Conservation (phyloP, 2,113 vertebrate species). For the Chamaea fasciata region DNA sequence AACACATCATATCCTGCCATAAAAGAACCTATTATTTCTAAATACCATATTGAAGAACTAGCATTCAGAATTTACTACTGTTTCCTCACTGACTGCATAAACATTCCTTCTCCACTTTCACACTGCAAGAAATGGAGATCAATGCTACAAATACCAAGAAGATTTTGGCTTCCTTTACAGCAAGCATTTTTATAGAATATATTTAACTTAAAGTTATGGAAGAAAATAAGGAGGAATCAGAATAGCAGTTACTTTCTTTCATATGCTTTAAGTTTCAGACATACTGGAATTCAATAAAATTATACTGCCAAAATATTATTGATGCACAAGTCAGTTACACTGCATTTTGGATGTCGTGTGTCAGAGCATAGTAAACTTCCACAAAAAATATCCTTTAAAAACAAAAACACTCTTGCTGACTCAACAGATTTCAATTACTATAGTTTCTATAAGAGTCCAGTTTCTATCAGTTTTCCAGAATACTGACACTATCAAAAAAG, state of each 20-base stretch:
- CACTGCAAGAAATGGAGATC: background rate
- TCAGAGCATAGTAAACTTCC: background rate
- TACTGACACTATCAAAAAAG: background rate
- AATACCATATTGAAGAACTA: background rate
- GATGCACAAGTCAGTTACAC: background rate
- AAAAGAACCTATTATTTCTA: background rate
- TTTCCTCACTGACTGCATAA: conserved; percentile 9
- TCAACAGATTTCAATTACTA: background rate
- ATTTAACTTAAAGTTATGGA: conserved; percentile 9
- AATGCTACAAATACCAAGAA: background rate
- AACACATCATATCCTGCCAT: background rate
- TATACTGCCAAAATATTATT: conserved; percentile 1
- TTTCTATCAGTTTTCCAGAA: background rate
- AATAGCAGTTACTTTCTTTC: background rate
- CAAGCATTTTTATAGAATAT: conserved; percentile 2
- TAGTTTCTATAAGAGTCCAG: background rate
- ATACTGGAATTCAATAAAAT: conserved; percentile 35
- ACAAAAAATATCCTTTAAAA: background rate
- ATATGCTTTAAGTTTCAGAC: conserved; percentile 9
- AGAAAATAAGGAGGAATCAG: conserved; percentile 37
- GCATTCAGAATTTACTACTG: conserved; percentile 1
- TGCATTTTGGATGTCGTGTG: background rate
- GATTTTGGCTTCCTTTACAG: conserved; percentile 6
- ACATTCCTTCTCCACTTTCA: background rate
- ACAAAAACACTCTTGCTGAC: background rate